Conservation (phyloP, 2,113 vertebrate species). For the Aepyceros melampus region DNA sequence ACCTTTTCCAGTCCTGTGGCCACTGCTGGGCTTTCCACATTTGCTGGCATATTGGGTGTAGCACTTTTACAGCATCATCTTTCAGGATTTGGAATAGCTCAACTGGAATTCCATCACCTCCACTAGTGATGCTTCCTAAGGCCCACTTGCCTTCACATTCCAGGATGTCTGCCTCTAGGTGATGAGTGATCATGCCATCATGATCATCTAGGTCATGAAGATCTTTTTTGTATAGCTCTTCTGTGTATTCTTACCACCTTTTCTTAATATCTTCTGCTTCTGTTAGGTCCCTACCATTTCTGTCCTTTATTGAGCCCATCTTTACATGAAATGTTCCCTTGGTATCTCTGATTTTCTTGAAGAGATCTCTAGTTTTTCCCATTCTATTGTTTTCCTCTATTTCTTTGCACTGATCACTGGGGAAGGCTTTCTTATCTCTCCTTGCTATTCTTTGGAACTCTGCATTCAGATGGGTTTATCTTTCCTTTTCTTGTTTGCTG, state of each 20-base stretch:
- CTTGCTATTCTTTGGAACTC: background rate
- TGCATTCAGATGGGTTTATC: background rate
- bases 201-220: background rate
- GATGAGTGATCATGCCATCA: background rate
- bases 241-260: background rate
- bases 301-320: background rate
- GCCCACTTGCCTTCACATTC: background rate
- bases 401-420: background rate
- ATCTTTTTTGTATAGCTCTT: background rate
- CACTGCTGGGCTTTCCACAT: background rate
- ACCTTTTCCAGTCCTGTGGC: background rate
- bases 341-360: background rate
- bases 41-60: background rate
- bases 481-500: background rate
- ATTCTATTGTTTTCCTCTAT: background rate
- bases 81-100: background rate
- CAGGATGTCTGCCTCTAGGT: background rate
- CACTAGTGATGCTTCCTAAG: background rate
- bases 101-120: background rate
- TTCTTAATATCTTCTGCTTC: background rate
- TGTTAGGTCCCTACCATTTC: background rate
- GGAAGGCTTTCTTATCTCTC: background rate
- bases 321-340: background rate
- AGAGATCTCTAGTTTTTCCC: background rate
- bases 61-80: background rate